Percentiles rank a stretch among this genome's conserved stretches.
These are phyloP conservation scores for Propithecus perrieri DNA, from an alignment of 2,797 vertebrate species.

Conservation along the genomic window DNA sequence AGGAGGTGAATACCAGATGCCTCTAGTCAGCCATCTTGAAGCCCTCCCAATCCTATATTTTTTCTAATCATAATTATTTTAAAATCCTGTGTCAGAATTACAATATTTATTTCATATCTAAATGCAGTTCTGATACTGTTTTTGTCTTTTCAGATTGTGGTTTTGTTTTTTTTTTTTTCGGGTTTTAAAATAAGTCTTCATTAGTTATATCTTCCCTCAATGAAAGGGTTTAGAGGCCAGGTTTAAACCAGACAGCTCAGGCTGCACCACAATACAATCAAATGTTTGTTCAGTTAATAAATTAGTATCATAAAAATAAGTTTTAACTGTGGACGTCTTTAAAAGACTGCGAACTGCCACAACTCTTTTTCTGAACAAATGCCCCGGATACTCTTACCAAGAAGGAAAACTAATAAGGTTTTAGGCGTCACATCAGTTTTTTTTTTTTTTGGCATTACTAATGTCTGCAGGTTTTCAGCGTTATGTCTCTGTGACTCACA, in stretches of 20 bases:
- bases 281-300: conserved; percentile 20
- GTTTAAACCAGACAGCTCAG: not conserved
- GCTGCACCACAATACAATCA: conserved; percentile 4
- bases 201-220: not conserved
- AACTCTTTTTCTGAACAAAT: conserved; percentile 56
- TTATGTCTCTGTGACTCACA: not conserved
- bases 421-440: not conserved
- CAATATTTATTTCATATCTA: not conserved
- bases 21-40: not conserved
- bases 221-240: conserved; percentile 14
- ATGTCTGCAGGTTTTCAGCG: conserved; percentile 8
- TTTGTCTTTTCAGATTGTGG: not conserved
- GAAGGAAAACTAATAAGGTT: not conserved
- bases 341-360: not conserved
- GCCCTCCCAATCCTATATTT: not conserved
- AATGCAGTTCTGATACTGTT: not conserved
- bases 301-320: conserved; percentile 11
- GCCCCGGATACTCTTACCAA: not conserved
- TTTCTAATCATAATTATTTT: not conserved
- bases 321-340: conserved; percentile 11
- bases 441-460: not conserved
- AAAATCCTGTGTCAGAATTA: not conserved
- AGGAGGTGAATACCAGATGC: not conserved
- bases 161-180: not conserved
- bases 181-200: conserved; percentile 41